phyloP scores from a whole-genome alignment of 2,888 invertebrate species.

The Xestia xanthographa region DNA sequence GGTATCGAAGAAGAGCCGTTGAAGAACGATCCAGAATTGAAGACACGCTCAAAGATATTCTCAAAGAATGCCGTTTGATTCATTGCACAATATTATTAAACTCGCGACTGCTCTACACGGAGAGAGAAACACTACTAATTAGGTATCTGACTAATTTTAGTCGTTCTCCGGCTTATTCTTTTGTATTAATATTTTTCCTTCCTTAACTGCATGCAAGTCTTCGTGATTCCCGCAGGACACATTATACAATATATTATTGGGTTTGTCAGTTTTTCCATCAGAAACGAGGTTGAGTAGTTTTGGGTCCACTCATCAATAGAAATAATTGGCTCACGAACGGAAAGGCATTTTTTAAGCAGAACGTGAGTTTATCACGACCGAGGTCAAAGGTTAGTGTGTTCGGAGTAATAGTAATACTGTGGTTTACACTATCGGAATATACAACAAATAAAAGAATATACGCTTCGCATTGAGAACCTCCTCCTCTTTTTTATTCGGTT shows the following conservation, averaged over 20 bases:
- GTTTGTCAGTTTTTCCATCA: neutral
- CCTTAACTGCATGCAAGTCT: neutral
- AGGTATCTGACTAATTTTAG: neutral
- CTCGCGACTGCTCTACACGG: constrained; percentile 7
- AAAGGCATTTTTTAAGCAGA: neutral
- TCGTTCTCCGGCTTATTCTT: neutral
- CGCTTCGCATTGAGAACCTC: neutral
- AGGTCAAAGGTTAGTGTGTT: neutral
- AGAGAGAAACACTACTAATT: constrained; percentile 11
- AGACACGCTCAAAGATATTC: neutral
- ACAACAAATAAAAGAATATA: neutral
- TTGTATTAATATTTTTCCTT: constrained; percentile 14
- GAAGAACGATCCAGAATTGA: neutral
- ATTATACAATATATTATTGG: neutral
- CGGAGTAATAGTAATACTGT: neutral
- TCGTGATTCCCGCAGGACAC: neutral
- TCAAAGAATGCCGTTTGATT: neutral
- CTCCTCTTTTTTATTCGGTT: neutral
- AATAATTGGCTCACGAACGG: neutral
- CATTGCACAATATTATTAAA: constrained; percentile 18
- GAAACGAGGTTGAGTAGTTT: neutral
- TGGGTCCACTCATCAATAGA: neutral
- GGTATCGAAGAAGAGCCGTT: neutral
- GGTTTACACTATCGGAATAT: neutral
- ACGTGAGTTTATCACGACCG: neutral